phyloP scores from a whole-genome alignment of 2,888 invertebrate genomes.

The Caenorhabditis sp. region DNA sequence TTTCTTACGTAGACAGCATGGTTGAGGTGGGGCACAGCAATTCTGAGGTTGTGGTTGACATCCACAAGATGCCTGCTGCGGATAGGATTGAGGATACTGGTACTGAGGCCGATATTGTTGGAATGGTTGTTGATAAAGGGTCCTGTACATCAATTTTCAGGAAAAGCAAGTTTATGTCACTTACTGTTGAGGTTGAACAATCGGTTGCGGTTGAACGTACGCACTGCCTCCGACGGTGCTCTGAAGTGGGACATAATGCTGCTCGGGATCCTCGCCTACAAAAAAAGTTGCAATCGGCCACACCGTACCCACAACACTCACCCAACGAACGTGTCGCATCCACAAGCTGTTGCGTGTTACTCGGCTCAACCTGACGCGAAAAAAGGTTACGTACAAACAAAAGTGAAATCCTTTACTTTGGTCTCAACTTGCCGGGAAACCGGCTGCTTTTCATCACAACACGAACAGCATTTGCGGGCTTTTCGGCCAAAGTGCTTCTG shows the following conservation, averaged over 20 bases:
- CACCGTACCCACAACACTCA: not conserved
- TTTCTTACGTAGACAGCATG: conserved; percentile 48
- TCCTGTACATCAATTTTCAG: conserved; percentile 24
- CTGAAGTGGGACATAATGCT: conserved; percentile 21
- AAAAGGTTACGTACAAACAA: not conserved
- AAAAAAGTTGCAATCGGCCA: conserved; percentile 61
- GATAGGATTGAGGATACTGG: conserved; percentile 45
- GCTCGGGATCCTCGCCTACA: conserved; percentile 20
- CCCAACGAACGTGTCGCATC: conserved; percentile 9
- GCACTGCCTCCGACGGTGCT: conserved; percentile 19
- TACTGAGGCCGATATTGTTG: conserved; percentile 48
- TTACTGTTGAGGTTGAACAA: not conserved
- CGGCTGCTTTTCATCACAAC: conserved; percentile 52
- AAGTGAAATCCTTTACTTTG: conserved; percentile 2
- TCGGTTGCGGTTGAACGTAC: conserved; percentile 12
- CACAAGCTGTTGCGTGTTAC: conserved; percentile 10
- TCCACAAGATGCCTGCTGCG: conserved; percentile 23
- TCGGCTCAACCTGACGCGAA: conserved; percentile 14
- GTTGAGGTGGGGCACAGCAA: conserved; percentile 34
- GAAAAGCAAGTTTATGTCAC: no score
- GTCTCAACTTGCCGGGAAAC: conserved; percentile 36
- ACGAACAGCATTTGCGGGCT: conserved; percentile 34
- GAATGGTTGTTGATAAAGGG: conserved; percentile 47
- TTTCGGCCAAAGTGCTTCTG: conserved; percentile 28
- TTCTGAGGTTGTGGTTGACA: conserved; percentile 46